Percentiles rank a stretch among this genome's conserved stretches.
Conservation (phyloP, 2,797 vertebrate genomes). For the Heterohyrax brucei region DNA sequence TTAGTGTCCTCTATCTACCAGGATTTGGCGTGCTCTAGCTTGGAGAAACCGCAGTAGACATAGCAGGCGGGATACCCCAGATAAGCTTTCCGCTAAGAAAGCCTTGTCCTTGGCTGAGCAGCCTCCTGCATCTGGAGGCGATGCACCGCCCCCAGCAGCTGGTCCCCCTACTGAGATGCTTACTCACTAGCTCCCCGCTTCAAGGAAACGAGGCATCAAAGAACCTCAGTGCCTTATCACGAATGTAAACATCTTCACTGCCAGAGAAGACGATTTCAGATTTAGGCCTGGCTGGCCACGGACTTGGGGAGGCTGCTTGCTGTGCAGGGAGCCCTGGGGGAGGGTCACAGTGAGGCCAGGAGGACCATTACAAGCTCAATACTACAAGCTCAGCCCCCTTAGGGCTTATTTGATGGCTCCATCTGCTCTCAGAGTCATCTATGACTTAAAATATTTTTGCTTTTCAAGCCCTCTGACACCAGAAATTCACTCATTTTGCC, state of each 20-base stretch:
- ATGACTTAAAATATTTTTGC: conserved; percentile 8
- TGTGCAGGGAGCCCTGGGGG: background rate
- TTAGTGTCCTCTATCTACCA: background rate
- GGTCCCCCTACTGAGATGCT: background rate
- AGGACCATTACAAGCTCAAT: background rate
- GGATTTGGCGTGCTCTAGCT: background rate
- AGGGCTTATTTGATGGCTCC: background rate
- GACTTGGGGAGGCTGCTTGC: conserved; percentile 67
- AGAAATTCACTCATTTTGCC: conserved; percentile 25
- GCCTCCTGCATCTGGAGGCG: background rate
- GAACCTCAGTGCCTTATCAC: background rate
- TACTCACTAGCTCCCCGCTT: background rate
- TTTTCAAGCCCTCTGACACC: conserved; percentile 43
- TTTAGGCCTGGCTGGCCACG: conserved; percentile 12
- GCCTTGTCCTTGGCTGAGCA: conserved; percentile 18
- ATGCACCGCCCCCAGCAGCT: background rate
- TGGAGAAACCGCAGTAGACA: background rate
- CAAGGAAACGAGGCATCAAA: conserved; percentile 58
- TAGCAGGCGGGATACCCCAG: background rate
- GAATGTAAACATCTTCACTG: conserved; percentile 59
- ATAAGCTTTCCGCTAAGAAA: conserved; percentile 42
- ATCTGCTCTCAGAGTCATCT: conserved; percentile 14
- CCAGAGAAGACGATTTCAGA: conserved; percentile 71
- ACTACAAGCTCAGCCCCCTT: background rate
- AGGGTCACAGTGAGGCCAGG: background rate